Percentiles rank a stretch among this genome's conserved stretches.
These are phyloP conservation scores for Podocnemis expansa DNA, from an alignment of 2,113 vertebrate species.

Conservation along the genomic window DNA sequence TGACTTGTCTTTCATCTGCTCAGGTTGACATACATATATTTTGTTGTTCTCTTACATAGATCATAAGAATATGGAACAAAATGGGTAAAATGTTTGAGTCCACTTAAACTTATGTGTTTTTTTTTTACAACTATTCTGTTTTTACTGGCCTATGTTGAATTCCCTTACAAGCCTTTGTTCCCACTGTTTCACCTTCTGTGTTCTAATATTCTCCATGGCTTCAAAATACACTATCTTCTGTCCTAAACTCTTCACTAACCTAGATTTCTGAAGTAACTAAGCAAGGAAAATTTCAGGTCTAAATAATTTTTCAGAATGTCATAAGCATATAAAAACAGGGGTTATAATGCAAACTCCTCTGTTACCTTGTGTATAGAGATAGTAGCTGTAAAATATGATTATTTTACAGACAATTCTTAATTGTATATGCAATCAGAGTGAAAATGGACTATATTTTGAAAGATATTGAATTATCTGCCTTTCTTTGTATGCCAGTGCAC, in stretches of 20 bases:
- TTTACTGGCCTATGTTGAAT: slow-evolving; percentile 3
- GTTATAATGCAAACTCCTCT: neutral
- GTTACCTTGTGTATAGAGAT: neutral
- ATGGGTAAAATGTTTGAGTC: neutral
- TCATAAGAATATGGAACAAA: neutral
- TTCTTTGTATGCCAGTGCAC: neutral
- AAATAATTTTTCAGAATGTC: neutral
- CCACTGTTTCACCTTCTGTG: slow-evolving; percentile 40
- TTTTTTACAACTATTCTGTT: too few relatives aligned
- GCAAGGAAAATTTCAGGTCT: neutral
- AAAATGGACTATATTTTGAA: neutral
- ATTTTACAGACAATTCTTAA: neutral
- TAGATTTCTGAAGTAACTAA: slow-evolving; percentile 1
- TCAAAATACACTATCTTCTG: neutral
- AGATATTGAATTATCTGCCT: neutral
- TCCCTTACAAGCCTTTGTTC: too few relatives aligned
- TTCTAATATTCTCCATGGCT: slow-evolving; percentile 36
- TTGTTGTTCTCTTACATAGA: neutral
- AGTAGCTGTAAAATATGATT: neutral
- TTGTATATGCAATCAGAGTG: neutral
- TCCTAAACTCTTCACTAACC: neutral
- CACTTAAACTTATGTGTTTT: too few relatives aligned
- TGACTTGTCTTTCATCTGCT: neutral
- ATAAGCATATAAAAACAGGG: neutral
- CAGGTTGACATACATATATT: neutral